These are phyloP conservation scores for Brachionus calyciflorus DNA, from an alignment of 1,140 invertebrate genomes.

Conservation along the genomic window DNA sequence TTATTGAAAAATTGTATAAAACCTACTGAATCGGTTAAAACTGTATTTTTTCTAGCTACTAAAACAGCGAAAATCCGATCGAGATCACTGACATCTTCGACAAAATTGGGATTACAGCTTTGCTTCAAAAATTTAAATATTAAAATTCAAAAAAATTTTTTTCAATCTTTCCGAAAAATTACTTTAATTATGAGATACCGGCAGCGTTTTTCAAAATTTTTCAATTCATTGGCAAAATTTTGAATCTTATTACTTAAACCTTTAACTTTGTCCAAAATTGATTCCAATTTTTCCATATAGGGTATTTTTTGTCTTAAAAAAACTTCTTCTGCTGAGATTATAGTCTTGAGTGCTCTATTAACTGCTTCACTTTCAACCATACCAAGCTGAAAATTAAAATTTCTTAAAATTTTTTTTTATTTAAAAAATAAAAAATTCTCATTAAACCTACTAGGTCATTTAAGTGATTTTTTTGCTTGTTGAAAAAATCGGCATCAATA, in stretches of 20 bases:
- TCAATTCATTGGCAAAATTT: slow-evolving; percentile 3
- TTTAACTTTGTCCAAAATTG: neutral
- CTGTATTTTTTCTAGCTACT: neutral
- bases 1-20: neutral
- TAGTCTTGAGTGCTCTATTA: slow-evolving; percentile 3
- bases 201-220: slow-evolving; percentile 13
- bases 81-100: neutral
- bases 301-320: slow-evolving; percentile 33
- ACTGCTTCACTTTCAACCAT: slow-evolving; percentile 30
- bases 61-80: neutral
- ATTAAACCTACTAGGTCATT: neutral
- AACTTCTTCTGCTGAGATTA: slow-evolving; percentile 33
- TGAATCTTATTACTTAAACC: neutral
- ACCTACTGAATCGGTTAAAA: slow-evolving; percentile 15
- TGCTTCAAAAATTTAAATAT: neutral
- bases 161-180: neutral
- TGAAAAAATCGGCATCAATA: slow-evolving; percentile 27
- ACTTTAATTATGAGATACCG: neutral
- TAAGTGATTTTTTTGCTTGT: slow-evolving; percentile 32
- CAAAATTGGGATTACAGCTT: slow-evolving; percentile 10
- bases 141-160: neutral
- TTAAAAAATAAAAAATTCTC: neutral
- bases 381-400: neutral
- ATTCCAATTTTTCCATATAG: slow-evolving; percentile 22
- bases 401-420: neutral